A percentile compares a stretch with the other conserved stretches of the same genome.
These are phyloP conservation scores for Brachyhypopomus gauderio DNA, from an alignment of 2,113 vertebrate genomes.

Conservation along the genomic window DNA sequence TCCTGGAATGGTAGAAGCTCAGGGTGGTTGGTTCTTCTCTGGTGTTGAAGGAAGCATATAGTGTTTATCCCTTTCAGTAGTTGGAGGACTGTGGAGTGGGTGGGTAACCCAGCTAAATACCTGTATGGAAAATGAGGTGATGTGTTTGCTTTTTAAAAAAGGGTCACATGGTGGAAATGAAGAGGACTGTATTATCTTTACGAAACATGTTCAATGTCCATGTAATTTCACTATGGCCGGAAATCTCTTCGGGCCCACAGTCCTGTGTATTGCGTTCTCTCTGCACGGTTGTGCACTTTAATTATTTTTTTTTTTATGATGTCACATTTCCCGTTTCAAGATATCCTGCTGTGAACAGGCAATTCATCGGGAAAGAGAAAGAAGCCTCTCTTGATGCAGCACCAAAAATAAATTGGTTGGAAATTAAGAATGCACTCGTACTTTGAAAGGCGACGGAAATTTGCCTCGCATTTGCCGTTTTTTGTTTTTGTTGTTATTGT, in stretches of 20 bases:
- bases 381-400: background rate
- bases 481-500: background rate
- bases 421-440: background rate
- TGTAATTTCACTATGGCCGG: slow-evolving; percentile 40
- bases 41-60: too few species aligned
- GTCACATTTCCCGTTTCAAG: background rate
- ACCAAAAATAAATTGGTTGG: background rate
- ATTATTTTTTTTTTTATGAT: background rate
- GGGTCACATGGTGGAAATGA: too few species aligned
- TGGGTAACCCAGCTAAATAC: too few species aligned
- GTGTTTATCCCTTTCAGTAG: too few species aligned
- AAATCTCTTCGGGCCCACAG: slow-evolving; percentile 4
- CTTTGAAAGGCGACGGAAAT: background rate
- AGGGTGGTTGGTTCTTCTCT: too few species aligned
- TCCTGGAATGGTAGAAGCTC: background rate
- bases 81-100: too few species aligned
- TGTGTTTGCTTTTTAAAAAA: too few species aligned
- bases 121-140: too few species aligned
- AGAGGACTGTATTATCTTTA: too few species aligned
- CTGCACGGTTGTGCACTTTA: too few species aligned
- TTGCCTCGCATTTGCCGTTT: background rate
- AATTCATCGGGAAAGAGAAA: too few species aligned
- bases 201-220: background rate
- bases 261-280: background rate
- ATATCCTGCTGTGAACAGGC: too few species aligned